These are phyloP conservation scores for Calephelis virginiensis DNA, from an alignment of 1,140 invertebrate species.

Conservation along the genomic window DNA sequence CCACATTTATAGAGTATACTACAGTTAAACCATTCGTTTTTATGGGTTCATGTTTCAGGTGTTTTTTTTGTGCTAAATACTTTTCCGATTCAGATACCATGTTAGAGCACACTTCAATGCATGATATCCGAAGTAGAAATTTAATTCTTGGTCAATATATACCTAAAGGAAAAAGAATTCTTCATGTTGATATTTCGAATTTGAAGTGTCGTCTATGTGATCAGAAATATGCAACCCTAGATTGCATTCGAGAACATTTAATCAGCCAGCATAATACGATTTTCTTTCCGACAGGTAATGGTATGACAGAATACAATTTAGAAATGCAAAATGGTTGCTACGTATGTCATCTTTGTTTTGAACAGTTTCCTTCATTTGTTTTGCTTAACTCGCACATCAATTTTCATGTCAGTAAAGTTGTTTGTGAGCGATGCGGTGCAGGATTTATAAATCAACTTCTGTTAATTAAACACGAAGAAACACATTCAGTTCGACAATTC, in stretches of 20 bases:
- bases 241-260: slow-evolving; percentile 43
- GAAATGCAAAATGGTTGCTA: slow-evolving; percentile 28
- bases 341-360: slow-evolving; percentile 37
- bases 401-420: slow-evolving; percentile 59
- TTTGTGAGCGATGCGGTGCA: slow-evolving; percentile 71
- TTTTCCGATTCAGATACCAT: slow-evolving; percentile 36
- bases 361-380: slow-evolving; percentile 32
- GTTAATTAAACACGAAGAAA: slow-evolving; percentile 64
- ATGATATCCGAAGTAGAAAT: slow-evolving; percentile 30
- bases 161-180: slow-evolving; percentile 41
- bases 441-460: slow-evolving; percentile 60
- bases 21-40: slow-evolving; percentile 50
- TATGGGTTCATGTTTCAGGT: slow-evolving; percentile 49
- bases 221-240: slow-evolving; percentile 33
- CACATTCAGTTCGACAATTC: slow-evolving; percentile 42
- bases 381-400: slow-evolving; percentile 55
- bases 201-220: slow-evolving; percentile 49
- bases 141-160: slow-evolving; percentile 45
- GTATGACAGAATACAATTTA: slow-evolving; percentile 53
- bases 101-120: slow-evolving; percentile 40
- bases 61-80: slow-evolving; percentile 51
- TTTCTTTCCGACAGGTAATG: slow-evolving; percentile 38
- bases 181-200: slow-evolving; percentile 53
- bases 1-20: slow-evolving; percentile 39
- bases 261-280: slow-evolving; percentile 31